These are phyloP conservation scores for Spilosoma lubricipeda DNA, from an alignment of 2,888 invertebrate genomes.

Conservation along the genomic window DNA sequence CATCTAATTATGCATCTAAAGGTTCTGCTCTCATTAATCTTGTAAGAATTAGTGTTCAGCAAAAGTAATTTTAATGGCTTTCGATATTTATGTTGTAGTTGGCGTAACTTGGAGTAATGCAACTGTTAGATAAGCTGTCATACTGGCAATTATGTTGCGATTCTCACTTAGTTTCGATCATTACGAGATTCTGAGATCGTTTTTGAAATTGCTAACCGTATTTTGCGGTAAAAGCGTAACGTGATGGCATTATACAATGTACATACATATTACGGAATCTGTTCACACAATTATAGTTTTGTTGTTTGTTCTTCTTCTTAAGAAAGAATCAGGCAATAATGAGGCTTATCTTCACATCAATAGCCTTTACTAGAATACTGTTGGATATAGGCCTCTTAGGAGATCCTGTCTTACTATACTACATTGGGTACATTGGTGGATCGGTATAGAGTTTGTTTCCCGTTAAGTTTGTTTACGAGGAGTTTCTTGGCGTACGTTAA, in stretches of 20 bases:
- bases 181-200: conserved; percentile 21
- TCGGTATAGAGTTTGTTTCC: too few species aligned
- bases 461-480: too few species aligned
- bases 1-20: not conserved
- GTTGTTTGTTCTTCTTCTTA: not conserved
- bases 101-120: not conserved
- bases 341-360: too few species aligned
- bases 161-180: conserved; percentile 16
- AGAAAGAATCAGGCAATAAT: not conserved
- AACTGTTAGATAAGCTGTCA: conserved; percentile 13
- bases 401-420: too few species aligned
- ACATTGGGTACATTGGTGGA: too few species aligned
- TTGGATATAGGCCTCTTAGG: too few species aligned
- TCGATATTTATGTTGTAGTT: not conserved
- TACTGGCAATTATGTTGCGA: conserved; percentile 10
- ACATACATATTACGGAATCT: not conserved
- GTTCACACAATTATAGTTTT: not conserved
- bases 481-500: too few species aligned
- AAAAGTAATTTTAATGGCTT: not conserved
- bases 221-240: conserved; percentile 8
- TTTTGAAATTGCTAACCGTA: conserved; percentile 18
- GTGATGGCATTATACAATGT: not conserved
- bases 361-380: too few species aligned
- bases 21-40: not conserved
- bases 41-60: not conserved